Evolutionary conservation across 2,888 invertebrate species (phyloP).

Genomic region (Chamaedrilus cognettii): DNA sequence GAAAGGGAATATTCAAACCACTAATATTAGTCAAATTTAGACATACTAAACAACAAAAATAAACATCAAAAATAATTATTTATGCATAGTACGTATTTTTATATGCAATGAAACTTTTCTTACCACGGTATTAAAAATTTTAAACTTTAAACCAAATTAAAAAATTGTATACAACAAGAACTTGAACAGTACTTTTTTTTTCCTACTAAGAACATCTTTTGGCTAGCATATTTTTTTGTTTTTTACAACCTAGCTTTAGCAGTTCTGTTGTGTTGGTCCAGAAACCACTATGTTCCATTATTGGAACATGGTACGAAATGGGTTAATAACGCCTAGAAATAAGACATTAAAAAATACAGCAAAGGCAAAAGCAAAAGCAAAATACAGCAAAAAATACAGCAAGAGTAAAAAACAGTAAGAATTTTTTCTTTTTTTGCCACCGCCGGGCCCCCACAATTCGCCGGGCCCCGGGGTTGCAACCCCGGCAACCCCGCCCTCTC

Average conservation of each 20-base stretch:
- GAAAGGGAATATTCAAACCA: not conserved
- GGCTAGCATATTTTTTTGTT: slow-evolving; percentile 1
- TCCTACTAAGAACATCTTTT: slow-evolving; percentile 1
- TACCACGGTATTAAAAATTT: not conserved
- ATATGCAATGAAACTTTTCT: slow-evolving; percentile 2
- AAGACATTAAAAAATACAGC: slow-evolving; percentile 2
- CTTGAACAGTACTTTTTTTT: not conserved
- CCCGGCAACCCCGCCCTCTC: slow-evolving; percentile 1
- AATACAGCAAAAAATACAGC: slow-evolving; percentile 2
- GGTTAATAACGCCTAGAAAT: not conserved
- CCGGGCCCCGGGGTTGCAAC: slow-evolving; percentile 1
- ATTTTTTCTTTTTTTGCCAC: not conserved
- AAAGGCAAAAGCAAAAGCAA: slow-evolving; percentile 1
- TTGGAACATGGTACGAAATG: not conserved
- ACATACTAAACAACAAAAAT: slow-evolving; percentile 2
- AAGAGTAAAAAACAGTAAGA: not conserved
- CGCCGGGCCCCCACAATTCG: slow-evolving; percentile 1
- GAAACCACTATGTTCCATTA: slow-evolving; percentile 1
- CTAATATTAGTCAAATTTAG: slow-evolving; percentile 10
- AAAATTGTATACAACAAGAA: slow-evolving; percentile 1
- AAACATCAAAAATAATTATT: not conserved
- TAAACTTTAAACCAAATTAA: not conserved
- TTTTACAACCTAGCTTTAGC: slow-evolving; percentile 1
- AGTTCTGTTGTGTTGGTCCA: slow-evolving; percentile 1
- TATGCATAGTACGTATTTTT: slow-evolving; percentile 1